These are phyloP conservation scores for Holothuria scabra DNA, from an alignment of 53 echinoderm and acorn worm genomes.

Conservation along the genomic window DNA sequence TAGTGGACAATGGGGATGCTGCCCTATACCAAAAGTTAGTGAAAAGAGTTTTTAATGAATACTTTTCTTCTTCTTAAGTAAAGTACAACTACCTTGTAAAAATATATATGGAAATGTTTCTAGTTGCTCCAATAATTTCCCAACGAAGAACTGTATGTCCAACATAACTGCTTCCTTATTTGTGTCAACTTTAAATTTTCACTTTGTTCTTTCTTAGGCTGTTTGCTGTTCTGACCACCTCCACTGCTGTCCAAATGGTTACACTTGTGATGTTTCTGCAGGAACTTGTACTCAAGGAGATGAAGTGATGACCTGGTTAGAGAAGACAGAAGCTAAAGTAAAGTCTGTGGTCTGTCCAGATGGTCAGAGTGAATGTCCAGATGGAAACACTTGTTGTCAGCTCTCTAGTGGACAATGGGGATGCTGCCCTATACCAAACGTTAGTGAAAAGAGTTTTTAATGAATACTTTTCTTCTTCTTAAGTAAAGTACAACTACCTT, in stretches of 20 bases:
- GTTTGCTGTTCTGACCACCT: conserved; percentile 44
- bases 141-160: no score
- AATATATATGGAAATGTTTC: no score
- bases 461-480: no score
- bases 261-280: conserved; percentile 46
- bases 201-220: conserved; percentile 13
- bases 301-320: conserved; percentile 34
- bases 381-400: conserved; percentile 65
- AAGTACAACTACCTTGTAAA: no score
- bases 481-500: no score
- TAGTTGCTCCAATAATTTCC: no score
- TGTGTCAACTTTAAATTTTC: background rate
- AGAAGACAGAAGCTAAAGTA: conserved; percentile 46
- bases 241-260: conserved; percentile 46
- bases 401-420: conserved; percentile 59
- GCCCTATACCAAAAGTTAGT: conserved; percentile 63
- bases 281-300: conserved; percentile 54
- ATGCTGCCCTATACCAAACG: conserved; percentile 79
- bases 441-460: conserved; percentile 17
- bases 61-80: no score
- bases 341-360: conserved; percentile 44
- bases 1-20: conserved; percentile 63
- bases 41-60: no score
- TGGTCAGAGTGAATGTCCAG: conserved; percentile 60
- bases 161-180: no score